phyloP scores from a whole-genome alignment of 1,140 invertebrate species.

The Cotesia typhae region DNA sequence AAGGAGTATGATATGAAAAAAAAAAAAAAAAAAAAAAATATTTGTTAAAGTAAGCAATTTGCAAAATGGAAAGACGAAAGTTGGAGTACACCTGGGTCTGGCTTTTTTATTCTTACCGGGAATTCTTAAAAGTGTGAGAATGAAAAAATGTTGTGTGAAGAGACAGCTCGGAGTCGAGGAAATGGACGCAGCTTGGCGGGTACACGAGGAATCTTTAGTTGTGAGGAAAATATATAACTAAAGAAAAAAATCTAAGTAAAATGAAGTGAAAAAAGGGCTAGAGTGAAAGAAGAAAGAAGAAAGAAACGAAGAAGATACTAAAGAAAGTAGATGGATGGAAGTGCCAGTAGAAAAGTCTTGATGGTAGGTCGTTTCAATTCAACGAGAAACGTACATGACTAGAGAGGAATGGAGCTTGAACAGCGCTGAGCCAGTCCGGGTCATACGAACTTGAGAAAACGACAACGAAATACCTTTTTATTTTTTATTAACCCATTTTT shows the following conservation, averaged over 20 bases:
- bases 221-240: slow-evolving; percentile 16
- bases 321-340: slow-evolving; percentile 22
- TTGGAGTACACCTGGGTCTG: slow-evolving; percentile 12
- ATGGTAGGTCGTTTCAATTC: slow-evolving; percentile 19
- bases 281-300: too few relatives aligned
- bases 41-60: slow-evolving; percentile 11
- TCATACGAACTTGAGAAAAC: slow-evolving; percentile 10
- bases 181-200: background rate
- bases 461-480: slow-evolving; percentile 1
- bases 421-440: background rate
- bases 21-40: slow-evolving; percentile 2
- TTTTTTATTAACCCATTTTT: too few relatives aligned
- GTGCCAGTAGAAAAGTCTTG: slow-evolving; percentile 17
- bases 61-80: slow-evolving; percentile 15
- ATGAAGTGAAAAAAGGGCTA: too few relatives aligned
- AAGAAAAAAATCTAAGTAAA: slow-evolving; percentile 2
- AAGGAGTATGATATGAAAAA: background rate
- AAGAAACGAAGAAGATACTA: background rate
- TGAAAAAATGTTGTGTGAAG: slow-evolving; percentile 15
- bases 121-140: slow-evolving; percentile 10
- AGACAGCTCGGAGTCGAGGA: background rate
- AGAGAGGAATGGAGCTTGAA: background rate
- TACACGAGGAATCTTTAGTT: slow-evolving; percentile 7
- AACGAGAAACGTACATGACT: slow-evolving; percentile 16
- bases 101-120: background rate